Evolutionary conservation across 2,113 vertebrate species (phyloP).

Genomic region (Procavia capensis): DNA sequence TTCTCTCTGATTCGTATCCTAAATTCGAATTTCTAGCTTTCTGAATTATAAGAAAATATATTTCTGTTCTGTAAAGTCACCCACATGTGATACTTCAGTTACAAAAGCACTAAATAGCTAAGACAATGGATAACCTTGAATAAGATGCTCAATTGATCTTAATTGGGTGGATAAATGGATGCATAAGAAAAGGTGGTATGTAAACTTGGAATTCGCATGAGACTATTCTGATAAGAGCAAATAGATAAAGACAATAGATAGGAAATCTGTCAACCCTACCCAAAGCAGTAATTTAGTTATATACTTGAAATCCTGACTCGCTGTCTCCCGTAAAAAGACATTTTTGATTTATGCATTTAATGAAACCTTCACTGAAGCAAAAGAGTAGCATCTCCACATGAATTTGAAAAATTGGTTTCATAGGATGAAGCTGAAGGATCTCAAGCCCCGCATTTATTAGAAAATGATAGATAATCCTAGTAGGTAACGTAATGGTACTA

Average conservation of each 20-base stretch:
- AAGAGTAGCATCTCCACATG: conserved; percentile 33
- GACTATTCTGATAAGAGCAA: neutral
- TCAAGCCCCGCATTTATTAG: conserved; percentile 65
- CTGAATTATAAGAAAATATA: too few species aligned
- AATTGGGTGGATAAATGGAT: neutral
- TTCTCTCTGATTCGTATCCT: too few species aligned
- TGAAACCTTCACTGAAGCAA: conserved; percentile 61
- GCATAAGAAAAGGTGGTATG: neutral
- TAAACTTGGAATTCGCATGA: neutral
- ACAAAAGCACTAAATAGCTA: too few species aligned
- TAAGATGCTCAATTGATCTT: neutral
- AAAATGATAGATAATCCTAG: conserved; percentile 79
- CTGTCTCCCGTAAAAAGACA: conserved; percentile 42
- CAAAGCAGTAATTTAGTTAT: conserved; percentile 55
- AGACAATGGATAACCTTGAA: neutral
- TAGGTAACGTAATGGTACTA: conserved; percentile 62
- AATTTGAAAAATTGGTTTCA: conserved; percentile 62
- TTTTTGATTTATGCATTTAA: conserved; percentile 76
- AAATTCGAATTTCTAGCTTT: too few species aligned
- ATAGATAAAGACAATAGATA: conserved; percentile 29
- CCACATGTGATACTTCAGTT: too few species aligned
- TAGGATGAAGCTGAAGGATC: conserved; percentile 47
- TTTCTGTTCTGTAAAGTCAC: too few species aligned
- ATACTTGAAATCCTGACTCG: conserved; percentile 62
- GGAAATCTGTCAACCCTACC: neutral